These are phyloP conservation scores for Malacoctenus gilli DNA, from an alignment of 2,797 vertebrate genomes.

Conservation along the genomic window DNA sequence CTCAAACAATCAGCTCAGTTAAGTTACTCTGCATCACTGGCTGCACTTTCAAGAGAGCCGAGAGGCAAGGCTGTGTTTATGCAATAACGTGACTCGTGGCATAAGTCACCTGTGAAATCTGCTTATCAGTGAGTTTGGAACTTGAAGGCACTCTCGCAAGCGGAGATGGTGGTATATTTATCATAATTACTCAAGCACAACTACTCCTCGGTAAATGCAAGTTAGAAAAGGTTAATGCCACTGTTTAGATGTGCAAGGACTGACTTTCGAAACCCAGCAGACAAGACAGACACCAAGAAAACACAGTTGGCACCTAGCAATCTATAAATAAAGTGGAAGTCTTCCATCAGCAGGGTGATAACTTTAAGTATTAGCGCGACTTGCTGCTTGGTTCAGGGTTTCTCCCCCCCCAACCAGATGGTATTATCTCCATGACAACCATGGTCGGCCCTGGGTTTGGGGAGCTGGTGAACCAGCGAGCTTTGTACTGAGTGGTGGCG, in stretches of 20 bases:
- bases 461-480: slow-evolving; percentile 51
- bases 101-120: slow-evolving; percentile 27
- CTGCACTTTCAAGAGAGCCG: not conserved
- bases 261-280: slow-evolving; percentile 4
- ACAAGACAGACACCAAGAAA: not conserved
- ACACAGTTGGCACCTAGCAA: slow-evolving; percentile 15
- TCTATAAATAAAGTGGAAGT: slow-evolving; percentile 6
- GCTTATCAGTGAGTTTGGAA: slow-evolving; percentile 5
- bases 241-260: not conserved
- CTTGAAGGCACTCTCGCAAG: not conserved
- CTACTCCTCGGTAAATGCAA: not conserved
- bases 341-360: slow-evolving; percentile 15
- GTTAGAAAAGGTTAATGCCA: not conserved
- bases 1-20: slow-evolving; percentile 31
- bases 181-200: slow-evolving; percentile 7
- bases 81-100: slow-evolving; percentile 3
- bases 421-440: slow-evolving; percentile 55
- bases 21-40: slow-evolving; percentile 22
- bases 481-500: slow-evolving; percentile 63
- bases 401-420: slow-evolving; percentile 13
- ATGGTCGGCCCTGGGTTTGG: slow-evolving; percentile 24
- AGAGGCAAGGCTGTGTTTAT: not conserved
- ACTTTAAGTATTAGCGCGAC: slow-evolving; percentile 35
- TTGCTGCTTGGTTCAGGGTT: slow-evolving; percentile 39
- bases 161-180: not conserved